Conservation (phyloP, 1,140 invertebrate species). For the Philotrypesis tridentata region DNA sequence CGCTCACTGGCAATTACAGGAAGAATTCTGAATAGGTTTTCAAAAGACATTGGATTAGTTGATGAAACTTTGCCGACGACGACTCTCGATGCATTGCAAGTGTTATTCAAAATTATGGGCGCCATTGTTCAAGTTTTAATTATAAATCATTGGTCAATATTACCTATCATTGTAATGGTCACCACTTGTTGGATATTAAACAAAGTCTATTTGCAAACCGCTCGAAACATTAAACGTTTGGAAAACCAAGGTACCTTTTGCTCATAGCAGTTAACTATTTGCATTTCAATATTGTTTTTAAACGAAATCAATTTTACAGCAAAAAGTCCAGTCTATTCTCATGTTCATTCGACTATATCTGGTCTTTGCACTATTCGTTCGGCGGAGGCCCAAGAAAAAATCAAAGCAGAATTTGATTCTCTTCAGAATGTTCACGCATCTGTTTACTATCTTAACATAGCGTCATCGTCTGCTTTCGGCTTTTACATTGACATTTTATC, state of each 20-base stretch:
- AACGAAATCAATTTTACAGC: slow-evolving; percentile 68
- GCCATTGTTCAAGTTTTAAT: slow-evolving; percentile 80
- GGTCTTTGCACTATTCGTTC: slow-evolving; percentile 89
- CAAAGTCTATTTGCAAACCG: slow-evolving; percentile 84
- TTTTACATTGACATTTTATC: slow-evolving; percentile 87
- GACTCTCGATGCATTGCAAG: slow-evolving; percentile 82
- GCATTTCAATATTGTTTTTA: neutral
- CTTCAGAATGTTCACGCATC: slow-evolving; percentile 78
- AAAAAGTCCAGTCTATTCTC: slow-evolving; percentile 84
- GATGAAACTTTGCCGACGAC: slow-evolving; percentile 87
- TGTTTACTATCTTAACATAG: slow-evolving; percentile 82
- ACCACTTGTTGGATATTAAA: slow-evolving; percentile 81
- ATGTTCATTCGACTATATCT: slow-evolving; percentile 83
- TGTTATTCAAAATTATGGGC: slow-evolving; percentile 76
- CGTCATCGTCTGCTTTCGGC: slow-evolving; percentile 84
- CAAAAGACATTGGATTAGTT: slow-evolving; percentile 87
- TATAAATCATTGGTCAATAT: slow-evolving; percentile 84
- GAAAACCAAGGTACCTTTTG: slow-evolving; percentile 82
- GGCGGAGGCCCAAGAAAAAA: slow-evolving; percentile 78
- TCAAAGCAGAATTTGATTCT: slow-evolving; percentile 83
- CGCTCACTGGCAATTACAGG: slow-evolving; percentile 73
- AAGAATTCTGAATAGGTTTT: slow-evolving; percentile 88
- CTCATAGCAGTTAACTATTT: neutral
- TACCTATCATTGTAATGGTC: slow-evolving; percentile 80
- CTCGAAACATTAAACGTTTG: slow-evolving; percentile 86